These are phyloP conservation scores for Anomalospiza imberbis DNA, from an alignment of 2,797 vertebrate species.

Conservation along the genomic window DNA sequence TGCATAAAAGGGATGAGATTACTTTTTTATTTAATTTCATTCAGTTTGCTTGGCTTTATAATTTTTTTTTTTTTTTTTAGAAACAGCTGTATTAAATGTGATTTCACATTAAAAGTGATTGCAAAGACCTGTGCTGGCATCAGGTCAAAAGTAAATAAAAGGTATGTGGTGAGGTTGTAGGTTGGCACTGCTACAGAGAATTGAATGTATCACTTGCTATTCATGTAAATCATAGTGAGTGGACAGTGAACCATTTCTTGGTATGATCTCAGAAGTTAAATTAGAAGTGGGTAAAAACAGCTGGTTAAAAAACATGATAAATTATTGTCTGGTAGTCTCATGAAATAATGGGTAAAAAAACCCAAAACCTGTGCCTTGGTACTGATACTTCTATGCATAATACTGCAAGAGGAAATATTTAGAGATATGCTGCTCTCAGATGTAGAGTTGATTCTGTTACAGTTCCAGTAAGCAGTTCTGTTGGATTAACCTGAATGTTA, in stretches of 20 bases:
- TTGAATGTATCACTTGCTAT: background rate
- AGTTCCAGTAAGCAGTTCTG: background rate
- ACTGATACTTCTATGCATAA: background rate
- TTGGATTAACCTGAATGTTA: background rate
- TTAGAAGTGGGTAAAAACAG: background rate
- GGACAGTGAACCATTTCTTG: background rate
- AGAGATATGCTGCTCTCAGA: background rate
- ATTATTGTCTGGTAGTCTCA: background rate
- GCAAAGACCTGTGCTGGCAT: background rate
- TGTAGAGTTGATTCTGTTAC: background rate
- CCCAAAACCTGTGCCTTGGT: background rate
- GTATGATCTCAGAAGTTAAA: background rate
- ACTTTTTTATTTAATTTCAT: background rate
- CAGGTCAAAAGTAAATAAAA: background rate
- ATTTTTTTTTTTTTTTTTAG: background rate
- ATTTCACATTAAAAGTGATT: background rate
- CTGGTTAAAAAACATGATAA: background rate
- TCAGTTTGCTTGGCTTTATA: background rate
- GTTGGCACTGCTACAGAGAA: background rate
- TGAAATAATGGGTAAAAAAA: background rate
- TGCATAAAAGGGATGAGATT: background rate
- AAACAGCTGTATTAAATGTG: background rate
- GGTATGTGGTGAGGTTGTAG: background rate
- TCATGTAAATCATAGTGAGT: background rate
- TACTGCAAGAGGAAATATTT: background rate